Conservation (phyloP, 2,113 vertebrate species). For the Tachysurus fulvidraco region DNA sequence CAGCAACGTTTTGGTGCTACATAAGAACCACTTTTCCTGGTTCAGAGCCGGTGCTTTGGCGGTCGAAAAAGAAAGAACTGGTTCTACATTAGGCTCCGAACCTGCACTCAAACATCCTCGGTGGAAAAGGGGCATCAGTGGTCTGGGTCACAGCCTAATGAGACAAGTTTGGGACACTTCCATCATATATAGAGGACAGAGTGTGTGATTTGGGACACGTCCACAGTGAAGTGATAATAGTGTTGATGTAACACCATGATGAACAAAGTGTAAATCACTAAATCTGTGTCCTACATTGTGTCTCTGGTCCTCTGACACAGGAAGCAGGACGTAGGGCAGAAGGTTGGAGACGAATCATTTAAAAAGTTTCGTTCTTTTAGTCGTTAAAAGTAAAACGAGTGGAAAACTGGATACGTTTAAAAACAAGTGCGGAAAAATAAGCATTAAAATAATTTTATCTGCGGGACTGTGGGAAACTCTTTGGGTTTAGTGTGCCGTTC, state of each 20-base stretch:
- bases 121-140: too few species aligned
- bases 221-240: neutral
- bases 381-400: neutral
- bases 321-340: neutral
- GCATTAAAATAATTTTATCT: neutral
- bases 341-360: neutral
- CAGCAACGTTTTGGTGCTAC: too few species aligned
- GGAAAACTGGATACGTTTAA: neutral
- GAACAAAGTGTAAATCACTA: neutral
- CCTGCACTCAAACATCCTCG: too few species aligned
- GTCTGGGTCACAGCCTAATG: neutral
- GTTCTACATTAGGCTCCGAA: too few species aligned
- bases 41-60: too few species aligned
- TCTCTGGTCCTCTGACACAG: neutral
- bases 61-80: too few species aligned
- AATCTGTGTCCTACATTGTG: neutral
- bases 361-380: neutral
- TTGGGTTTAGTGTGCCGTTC: neutral
- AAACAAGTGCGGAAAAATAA: neutral
- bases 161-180: neutral
- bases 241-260: neutral
- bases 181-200: neutral
- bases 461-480: neutral
- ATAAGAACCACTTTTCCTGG: too few species aligned
- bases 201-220: neutral